These are phyloP conservation scores for Brachionus calyciflorus DNA, from an alignment of 1,140 invertebrate genomes.

Conservation along the genomic window DNA sequence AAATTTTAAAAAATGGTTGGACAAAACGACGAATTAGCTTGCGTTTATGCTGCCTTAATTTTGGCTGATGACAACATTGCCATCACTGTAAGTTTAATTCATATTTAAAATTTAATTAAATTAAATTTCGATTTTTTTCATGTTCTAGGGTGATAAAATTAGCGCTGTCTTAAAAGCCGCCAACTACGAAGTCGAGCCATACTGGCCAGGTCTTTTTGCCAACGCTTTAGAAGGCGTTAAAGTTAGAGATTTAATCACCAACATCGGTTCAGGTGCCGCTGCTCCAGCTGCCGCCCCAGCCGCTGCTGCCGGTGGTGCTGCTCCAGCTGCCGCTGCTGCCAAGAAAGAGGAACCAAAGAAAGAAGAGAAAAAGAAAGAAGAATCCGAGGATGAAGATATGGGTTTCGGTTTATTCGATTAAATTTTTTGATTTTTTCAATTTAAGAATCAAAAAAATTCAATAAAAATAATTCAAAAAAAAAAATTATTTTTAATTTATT, in stretches of 20 bases:
- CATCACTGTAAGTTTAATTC: slow-evolving; percentile 95
- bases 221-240: slow-evolving; percentile 92
- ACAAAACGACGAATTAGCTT: slow-evolving; percentile 87
- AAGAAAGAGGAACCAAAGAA: slow-evolving; percentile 47
- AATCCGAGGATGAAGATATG: slow-evolving; percentile 88
- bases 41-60: slow-evolving; percentile 92
- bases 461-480: too few species aligned
- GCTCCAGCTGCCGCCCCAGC: slow-evolving; percentile 72
- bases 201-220: slow-evolving; percentile 95
- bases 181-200: slow-evolving; percentile 90
- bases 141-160: slow-evolving; percentile 97
- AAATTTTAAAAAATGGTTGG: slow-evolving; percentile 75
- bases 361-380: slow-evolving; percentile 76
- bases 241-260: slow-evolving; percentile 87
- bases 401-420: too few species aligned
- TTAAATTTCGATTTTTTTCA: slow-evolving; percentile 59
- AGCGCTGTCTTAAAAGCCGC: slow-evolving; percentile 93
- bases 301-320: too few species aligned
- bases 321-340: slow-evolving; percentile 61
- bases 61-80: slow-evolving; percentile 93
- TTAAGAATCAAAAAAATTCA: too few species aligned
- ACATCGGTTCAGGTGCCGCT: slow-evolving; percentile 86
- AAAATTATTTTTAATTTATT: too few species aligned
- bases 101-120: too few species aligned
- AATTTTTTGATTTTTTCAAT: too few species aligned